These are phyloP conservation scores for Cichladusa arquata DNA, from an alignment of 2,113 vertebrate genomes.

Conservation along the genomic window DNA sequence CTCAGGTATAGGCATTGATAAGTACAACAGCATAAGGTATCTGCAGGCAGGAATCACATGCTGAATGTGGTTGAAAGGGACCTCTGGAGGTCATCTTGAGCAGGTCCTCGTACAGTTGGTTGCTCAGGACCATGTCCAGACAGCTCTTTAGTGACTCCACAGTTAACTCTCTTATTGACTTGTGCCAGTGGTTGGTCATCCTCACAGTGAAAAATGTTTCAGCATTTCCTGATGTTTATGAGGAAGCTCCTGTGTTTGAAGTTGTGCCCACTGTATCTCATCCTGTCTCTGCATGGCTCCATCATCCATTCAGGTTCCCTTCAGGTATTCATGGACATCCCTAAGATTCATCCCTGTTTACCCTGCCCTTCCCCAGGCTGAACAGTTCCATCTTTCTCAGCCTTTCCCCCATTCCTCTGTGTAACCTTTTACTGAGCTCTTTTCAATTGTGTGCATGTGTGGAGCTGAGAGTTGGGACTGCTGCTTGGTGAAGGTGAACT, in stretches of 20 bases:
- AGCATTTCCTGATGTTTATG: background rate
- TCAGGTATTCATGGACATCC: background rate
- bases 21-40: background rate
- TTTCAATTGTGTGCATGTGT: background rate
- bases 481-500: background rate
- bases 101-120: background rate
- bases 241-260: background rate
- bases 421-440: background rate
- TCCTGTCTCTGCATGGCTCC: background rate
- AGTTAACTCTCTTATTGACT: background rate
- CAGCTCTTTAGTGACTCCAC: background rate
- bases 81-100: background rate
- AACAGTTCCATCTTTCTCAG: background rate
- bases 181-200: background rate
- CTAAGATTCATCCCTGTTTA: accelerated
- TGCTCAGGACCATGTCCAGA: background rate
- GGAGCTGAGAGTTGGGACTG: background rate
- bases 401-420: background rate
- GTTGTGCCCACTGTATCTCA: background rate
- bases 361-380: background rate
- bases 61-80: background rate
- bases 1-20: background rate
- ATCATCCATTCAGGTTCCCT: background rate
- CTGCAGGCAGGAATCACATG: background rate
- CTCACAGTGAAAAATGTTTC: background rate